Conservation (phyloP, 2,888 invertebrate genomes). For the Aradus depressus region DNA sequence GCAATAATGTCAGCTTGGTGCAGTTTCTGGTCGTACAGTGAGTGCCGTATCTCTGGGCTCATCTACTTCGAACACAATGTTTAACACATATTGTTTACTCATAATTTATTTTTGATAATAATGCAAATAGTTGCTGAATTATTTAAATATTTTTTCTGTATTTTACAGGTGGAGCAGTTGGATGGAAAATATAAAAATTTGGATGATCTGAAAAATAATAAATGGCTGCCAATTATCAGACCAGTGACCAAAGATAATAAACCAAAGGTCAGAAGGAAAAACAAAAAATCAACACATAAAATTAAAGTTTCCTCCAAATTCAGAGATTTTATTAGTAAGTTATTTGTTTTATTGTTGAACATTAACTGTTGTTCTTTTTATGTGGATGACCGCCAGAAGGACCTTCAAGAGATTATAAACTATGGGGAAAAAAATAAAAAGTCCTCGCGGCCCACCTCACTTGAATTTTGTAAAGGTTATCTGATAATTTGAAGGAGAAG, state of each 20-base stretch:
- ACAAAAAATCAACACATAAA: not conserved
- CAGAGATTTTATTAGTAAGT: slow-evolving; percentile 9
- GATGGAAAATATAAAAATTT: slow-evolving; percentile 3
- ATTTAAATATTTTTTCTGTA: no score
- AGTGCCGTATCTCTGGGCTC: no score
- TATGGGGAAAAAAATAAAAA: no score
- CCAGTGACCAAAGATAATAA: not conserved
- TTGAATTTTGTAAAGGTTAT: no score
- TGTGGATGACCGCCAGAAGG: no score
- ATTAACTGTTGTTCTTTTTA: no score
- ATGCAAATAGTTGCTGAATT: not conserved
- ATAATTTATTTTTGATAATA: not conserved
- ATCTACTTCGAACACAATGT: not conserved
- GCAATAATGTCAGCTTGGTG: no score
- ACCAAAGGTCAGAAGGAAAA: not conserved
- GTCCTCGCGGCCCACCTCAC: no score
- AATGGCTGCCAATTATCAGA: not conserved
- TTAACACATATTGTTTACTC: not conserved
- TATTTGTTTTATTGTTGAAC: not conserved
- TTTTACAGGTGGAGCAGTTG: slow-evolving; percentile 10
- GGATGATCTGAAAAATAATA: not conserved
- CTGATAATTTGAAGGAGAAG: no score
- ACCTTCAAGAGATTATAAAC: no score
- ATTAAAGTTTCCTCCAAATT: slow-evolving; percentile 2
- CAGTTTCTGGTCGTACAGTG: no score